phyloP scores from a whole-genome alignment of 2,888 invertebrate species.

The Rotaria magnacalcarata region DNA sequence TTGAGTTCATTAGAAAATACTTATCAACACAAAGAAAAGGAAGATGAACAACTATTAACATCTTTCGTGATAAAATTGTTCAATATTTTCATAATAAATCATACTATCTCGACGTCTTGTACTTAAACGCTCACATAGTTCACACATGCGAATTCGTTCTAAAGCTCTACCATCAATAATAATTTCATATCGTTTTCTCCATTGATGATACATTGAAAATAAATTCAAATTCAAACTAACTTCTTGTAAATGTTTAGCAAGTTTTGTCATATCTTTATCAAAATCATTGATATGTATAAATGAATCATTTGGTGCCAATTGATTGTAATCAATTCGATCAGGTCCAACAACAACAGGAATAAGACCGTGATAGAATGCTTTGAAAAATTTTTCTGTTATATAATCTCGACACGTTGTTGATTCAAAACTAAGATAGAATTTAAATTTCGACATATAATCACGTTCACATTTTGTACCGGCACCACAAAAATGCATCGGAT shows the following conservation, averaged over 20 bases:
- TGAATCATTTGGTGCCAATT: neutral
- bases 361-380: conserved; percentile 7
- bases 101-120: neutral
- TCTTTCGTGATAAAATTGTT: neutral
- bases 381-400: conserved; percentile 2
- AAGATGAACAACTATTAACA: neutral
- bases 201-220: neutral
- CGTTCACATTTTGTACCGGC: neutral
- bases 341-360: neutral
- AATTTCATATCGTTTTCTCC: neutral
- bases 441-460: neutral
- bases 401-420: neutral
- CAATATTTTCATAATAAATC: neutral
- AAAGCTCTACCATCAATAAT: conserved; percentile 11
- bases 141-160: conserved; percentile 1
- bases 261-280: neutral
- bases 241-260: neutral
- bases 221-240: neutral
- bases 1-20: too few relatives aligned
- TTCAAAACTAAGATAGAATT: conserved; percentile 26
- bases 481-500: neutral
- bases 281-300: neutral
- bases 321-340: neutral
- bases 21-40: too few relatives aligned
- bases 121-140: conserved; percentile 8